Base-by-base conservation (phyloP, 1,140 invertebrate species). In the Drosophila pallidifrons region DNA sequence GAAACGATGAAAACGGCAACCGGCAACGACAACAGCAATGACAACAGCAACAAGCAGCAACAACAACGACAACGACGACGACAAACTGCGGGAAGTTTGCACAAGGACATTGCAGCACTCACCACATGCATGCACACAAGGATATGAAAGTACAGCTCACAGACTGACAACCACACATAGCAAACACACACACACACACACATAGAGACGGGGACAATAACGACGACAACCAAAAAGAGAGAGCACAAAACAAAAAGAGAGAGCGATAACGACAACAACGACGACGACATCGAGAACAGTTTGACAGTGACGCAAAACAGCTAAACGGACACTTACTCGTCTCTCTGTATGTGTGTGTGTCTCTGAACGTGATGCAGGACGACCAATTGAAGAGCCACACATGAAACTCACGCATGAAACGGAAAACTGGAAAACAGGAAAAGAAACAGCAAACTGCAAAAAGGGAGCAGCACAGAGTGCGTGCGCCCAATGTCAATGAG, bases 51-150 rank as follows among this genome's bases (percentile, higher is more conserved):
- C 63, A 68, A 71, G 20, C 20, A 25, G 20, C 20, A 77, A 82
- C 59, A 68, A 71, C 57, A 87, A 70, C 54, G 66, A 73, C 35
- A 28, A 43, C 54, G 73, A 67, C 74, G 58, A 82, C 82, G 82
- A 88, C 83, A 88, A 87, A 88, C 79, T 87, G 81, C 77, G 83
- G 83, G 78, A 90, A 89, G 85, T 89, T 89, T 89, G 85, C 86
- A 80, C 82, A 87, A 87, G 83, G 82, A 87, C 82, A 89, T 89
- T 89, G 85, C 86, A 81, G 85, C 86, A 81, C 28, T 80, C 80
- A 81, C 85, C 85, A 88, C 85, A 88, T 89, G 85, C 85, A 89
- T 89, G 85, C 83, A 87, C 83, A 87, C 77, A 87, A 88, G 80
- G 83, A 88, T 87, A 87, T 88, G 73, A 87, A 68, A 69, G 75